A percentile compares a stretch with the other conserved stretches of the same genome.
Conservation (phyloP, 53 echinoderm and acorn worm genomes). For the Holothuria scabra region DNA sequence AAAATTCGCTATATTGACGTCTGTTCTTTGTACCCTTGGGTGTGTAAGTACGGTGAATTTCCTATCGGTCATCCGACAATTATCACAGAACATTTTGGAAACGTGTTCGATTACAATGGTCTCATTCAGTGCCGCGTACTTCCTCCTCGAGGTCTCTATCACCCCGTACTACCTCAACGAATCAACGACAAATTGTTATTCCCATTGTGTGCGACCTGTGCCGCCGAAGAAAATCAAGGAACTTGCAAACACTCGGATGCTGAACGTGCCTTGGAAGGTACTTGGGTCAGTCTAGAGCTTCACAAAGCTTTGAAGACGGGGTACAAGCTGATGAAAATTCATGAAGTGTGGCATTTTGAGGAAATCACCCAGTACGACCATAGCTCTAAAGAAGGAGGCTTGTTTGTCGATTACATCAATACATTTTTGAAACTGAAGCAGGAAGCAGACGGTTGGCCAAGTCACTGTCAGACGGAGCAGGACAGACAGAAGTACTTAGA, state of each 20-base stretch:
- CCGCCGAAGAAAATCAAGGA: too few relatives aligned
- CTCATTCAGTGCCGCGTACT: too few relatives aligned
- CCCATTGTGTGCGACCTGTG: constrained; percentile 68
- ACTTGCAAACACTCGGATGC: constrained; percentile 13
- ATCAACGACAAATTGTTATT: constrained; percentile 63
- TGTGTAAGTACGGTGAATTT: too few relatives aligned
- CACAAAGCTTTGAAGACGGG: too few relatives aligned
- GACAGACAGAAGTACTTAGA: constrained; percentile 44
- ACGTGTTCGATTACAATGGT: constrained; percentile 60
- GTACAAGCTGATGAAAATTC: constrained; percentile 68
- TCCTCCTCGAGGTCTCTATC: constrained; percentile 60
- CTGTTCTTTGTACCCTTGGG: too few relatives aligned
- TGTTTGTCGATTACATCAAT: constrained; percentile 69
- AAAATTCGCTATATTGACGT: too few relatives aligned
- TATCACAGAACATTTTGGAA: constrained; percentile 52
- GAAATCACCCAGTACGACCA: constrained; percentile 52
- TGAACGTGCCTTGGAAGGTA: too few relatives aligned
- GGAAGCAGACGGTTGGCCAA: too few relatives aligned
- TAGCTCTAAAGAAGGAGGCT: constrained; percentile 46
- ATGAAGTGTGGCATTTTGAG: constrained; percentile 57
- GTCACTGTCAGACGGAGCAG: constrained; percentile 47
- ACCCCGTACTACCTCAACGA: constrained; percentile 67
- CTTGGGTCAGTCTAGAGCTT: too few relatives aligned
- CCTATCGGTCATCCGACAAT: too few relatives aligned
- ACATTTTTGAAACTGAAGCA: too few relatives aligned